These are phyloP conservation scores for Sphaeramia orbicularis DNA, from an alignment of 2,797 vertebrate species.

Conservation along the genomic window DNA sequence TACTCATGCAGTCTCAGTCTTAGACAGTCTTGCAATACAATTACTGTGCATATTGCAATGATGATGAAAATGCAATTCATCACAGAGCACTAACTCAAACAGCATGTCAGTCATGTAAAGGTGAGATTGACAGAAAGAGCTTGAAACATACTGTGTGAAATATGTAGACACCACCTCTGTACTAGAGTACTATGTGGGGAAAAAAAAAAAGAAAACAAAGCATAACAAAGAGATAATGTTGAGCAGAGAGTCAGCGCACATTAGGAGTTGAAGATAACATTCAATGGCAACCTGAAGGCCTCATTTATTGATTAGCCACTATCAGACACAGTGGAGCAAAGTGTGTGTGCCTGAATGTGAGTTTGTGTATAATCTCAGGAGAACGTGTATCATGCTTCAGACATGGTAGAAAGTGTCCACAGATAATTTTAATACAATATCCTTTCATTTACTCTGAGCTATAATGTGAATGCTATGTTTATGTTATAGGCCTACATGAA, in stretches of 20 bases:
- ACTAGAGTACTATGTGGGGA: slow-evolving; percentile 1
- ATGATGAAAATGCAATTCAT: no score
- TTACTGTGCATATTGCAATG: no score
- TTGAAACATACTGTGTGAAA: background rate
- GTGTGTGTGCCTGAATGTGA: background rate
- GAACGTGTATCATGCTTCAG: slow-evolving; percentile 3
- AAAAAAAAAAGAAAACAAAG: slow-evolving; percentile 18
- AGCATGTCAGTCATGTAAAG: no score
- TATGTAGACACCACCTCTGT: background rate
- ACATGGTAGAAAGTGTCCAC: background rate
- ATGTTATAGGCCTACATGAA: background rate
- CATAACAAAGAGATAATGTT: slow-evolving; percentile 6
- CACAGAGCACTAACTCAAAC: no score
- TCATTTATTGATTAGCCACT: slow-evolving; percentile 90
- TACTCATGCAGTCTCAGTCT: no score
- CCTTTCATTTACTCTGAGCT: no score
- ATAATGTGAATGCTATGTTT: no score
- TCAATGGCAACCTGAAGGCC: slow-evolving; percentile 89
- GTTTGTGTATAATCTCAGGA: slow-evolving; percentile 7
- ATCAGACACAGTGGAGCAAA: slow-evolving; percentile 26
- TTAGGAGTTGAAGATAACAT: slow-evolving; percentile 89
- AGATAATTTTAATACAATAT: background rate
- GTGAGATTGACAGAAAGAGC: background rate
- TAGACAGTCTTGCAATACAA: no score
- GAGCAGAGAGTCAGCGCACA: slow-evolving; percentile 70